These are phyloP conservation scores for Fopius arisanus DNA, from an alignment of 1,140 invertebrate species.

Conservation along the genomic window DNA sequence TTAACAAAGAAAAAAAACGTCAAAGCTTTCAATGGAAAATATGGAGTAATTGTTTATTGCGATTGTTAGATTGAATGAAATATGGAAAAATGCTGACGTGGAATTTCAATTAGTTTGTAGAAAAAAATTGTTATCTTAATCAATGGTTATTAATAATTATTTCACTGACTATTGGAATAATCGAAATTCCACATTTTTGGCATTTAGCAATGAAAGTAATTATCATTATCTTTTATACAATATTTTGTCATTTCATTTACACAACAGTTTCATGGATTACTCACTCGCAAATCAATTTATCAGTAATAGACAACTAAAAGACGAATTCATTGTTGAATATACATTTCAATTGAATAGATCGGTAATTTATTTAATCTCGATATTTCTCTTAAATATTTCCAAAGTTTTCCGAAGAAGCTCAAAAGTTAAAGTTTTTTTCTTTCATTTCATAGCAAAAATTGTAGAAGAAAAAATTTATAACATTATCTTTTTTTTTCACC, in stretches of 20 bases:
- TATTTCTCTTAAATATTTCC: not conserved
- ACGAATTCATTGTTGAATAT: not conserved
- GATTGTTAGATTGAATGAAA: not conserved
- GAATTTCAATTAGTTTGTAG: not conserved
- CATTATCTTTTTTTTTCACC: slow-evolving; percentile 11
- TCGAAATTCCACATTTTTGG: slow-evolving; percentile 9
- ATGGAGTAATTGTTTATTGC: not conserved
- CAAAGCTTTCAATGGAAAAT: not conserved
- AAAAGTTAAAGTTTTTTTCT: not conserved
- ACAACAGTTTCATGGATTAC: not conserved
- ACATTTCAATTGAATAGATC: not conserved
- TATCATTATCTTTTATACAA: not conserved
- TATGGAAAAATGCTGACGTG: slow-evolving; percentile 6
- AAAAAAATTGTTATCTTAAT: not conserved
- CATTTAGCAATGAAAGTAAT: not conserved
- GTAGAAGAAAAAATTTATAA: slow-evolving; percentile 3
- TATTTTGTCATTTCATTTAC: slow-evolving; percentile 1
- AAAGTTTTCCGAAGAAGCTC: slow-evolving; percentile 1
- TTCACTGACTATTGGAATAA: not conserved
- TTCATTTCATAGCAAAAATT: not conserved
- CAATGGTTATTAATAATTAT: not conserved
- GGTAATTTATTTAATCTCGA: not conserved
- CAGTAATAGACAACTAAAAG: not conserved
- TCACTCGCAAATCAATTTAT: not conserved
- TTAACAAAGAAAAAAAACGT: not conserved